phyloP scores from a whole-genome alignment of 2,888 invertebrate genomes.

The Beris morrisii region DNA sequence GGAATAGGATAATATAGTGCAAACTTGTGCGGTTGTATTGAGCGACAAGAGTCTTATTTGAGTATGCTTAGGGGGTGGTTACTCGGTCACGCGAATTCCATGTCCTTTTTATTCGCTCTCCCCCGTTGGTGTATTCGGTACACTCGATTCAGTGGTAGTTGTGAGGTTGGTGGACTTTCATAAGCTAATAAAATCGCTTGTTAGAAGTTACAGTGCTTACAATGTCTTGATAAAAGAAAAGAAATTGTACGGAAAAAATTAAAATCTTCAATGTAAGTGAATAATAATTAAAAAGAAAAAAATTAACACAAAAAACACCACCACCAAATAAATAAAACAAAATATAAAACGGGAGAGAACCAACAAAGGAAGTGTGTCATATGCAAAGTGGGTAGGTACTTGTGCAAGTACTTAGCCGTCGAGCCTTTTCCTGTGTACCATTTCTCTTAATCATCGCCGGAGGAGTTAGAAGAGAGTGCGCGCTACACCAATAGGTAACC shows the following conservation, averaged over 20 bases:
- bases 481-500: neutral
- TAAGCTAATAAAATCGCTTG: no score
- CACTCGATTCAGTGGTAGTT: slow-evolving; percentile 31
- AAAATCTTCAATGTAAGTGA: slow-evolving; percentile 13
- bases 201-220: no score
- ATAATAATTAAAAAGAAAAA: slow-evolving; percentile 22
- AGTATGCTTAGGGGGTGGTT: slow-evolving; percentile 30
- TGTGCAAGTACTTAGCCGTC: slow-evolving; percentile 11
- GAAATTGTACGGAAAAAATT: no score
- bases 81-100: slow-evolving; percentile 33
- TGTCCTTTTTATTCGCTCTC: slow-evolving; percentile 5
- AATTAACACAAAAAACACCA: neutral
- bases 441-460: slow-evolving; percentile 6
- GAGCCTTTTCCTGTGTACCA: slow-evolving; percentile 9
- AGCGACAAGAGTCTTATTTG: slow-evolving; percentile 13
- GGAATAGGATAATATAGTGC: slow-evolving; percentile 9
- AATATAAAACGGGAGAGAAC: neutral
- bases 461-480: slow-evolving; percentile 6
- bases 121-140: slow-evolving; percentile 12
- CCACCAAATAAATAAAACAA: slow-evolving; percentile 5
- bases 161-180: slow-evolving; percentile 39
- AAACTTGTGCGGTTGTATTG: slow-evolving; percentile 18
- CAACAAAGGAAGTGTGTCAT: slow-evolving; percentile 30
- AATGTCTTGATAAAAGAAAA: no score
- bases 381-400: slow-evolving; percentile 25